Conservation (phyloP, 2,888 invertebrate species). For the Lycia hirtaria region DNA sequence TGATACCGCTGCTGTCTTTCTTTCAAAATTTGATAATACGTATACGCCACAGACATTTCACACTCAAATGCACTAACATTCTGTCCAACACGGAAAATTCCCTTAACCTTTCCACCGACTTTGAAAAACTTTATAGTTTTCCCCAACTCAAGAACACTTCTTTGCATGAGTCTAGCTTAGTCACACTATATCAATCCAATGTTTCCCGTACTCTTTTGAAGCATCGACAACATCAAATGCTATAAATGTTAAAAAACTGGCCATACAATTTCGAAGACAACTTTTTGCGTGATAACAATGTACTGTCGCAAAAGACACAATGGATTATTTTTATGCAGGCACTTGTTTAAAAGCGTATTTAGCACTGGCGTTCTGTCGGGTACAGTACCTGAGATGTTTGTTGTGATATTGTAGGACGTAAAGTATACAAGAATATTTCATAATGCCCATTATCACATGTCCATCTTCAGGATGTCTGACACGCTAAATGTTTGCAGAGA, state of each 20-base stretch:
- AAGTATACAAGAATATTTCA: conserved; percentile 11
- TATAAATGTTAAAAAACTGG: not conserved
- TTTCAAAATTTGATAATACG: conserved; percentile 42
- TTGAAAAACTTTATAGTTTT: conserved; percentile 23
- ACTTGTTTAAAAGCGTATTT: conserved; percentile 2
- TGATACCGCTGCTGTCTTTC: conserved; percentile 26
- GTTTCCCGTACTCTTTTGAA: not conserved
- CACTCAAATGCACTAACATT: conserved; percentile 17
- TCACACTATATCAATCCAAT: not conserved
- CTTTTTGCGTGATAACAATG: not conserved
- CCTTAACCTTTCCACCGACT: conserved; percentile 21
- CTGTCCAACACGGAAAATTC: conserved; percentile 15
- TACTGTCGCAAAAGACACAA: conserved; percentile 3
- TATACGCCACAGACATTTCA: conserved; percentile 40
- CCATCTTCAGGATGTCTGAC: conserved; percentile 18
- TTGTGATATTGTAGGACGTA: not conserved
- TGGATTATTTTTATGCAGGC: not conserved
- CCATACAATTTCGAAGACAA: not conserved
- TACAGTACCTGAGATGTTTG: conserved; percentile 7
- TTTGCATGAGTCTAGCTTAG: conserved; percentile 16
- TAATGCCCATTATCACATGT: conserved; percentile 17
- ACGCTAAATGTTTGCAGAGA: conserved; percentile 18
- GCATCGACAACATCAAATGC: not conserved
- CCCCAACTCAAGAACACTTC: conserved; percentile 15
- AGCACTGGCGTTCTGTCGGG: not conserved